Base-by-base conservation (phyloP, 2,888 invertebrate genomes). In the Zygaena filipendulae region DNA sequence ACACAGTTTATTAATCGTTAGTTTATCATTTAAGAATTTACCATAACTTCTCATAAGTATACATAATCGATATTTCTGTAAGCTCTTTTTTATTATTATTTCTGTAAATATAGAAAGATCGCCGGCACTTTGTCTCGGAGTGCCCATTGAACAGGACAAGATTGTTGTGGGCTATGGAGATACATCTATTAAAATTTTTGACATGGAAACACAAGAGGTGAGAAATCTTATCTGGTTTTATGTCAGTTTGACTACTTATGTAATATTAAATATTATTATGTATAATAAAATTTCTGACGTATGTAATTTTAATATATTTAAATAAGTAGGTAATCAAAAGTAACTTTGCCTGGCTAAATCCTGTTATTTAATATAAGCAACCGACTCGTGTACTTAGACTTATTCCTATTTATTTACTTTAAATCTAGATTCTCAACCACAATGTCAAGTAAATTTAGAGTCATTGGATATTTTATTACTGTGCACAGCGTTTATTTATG, bases 121-220 rank as follows among this genome's bases (percentile, higher is more conserved):
- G 0, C 40, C 67, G 3, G 64, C 62, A 0, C 53, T 74, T 2
- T 58, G 59, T 4, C 32, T 79, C 33, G 70, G 72, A 3, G 20
- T 71, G 34, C 48, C 55, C 21, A 52, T 66, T 30, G 71, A 71
- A 22, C 42, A 52, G 11, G 30, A 47, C 2, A 69, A 59, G 39
- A 52, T 77, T 42, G 49, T 57, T 3, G 64, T 66, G 11, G 77
- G 77, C 2, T 72, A 68, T 38, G 59, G 35, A n/a, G 75, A 79
- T 42, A 37, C 59, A 0, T 64, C 70, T 4, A 55, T 77, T 33
- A 77, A 68, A 49, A 34, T 77, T 23, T 72, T 57, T 43, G 72
- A 79, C 28, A 58, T 72, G 54, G 68, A 60, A 47, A 77, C 77
- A 31, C 67, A 67, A 43, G 57, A 67, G 62, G 77, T 75, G 37